phyloP scores from a whole-genome alignment of 2,888 invertebrate species.

The Caenorhabditis sulstoni region DNA sequence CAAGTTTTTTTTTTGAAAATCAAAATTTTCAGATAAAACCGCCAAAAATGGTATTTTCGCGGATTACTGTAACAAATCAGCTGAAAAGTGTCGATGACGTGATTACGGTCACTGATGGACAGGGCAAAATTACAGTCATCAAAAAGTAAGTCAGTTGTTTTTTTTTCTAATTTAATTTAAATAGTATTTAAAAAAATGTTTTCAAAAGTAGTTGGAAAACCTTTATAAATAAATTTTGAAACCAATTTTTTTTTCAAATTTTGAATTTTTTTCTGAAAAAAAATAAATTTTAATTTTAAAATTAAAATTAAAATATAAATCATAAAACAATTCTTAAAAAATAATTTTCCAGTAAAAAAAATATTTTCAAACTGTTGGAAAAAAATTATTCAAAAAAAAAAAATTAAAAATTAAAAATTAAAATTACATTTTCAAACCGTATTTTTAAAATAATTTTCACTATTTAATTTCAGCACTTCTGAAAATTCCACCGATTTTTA shows the following conservation, averaged over 20 bases:
- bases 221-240: neutral
- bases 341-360: no score
- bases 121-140: slow-evolving; percentile 6
- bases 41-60: slow-evolving; percentile 9
- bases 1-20: neutral
- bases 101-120: slow-evolving; percentile 29
- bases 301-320: no score
- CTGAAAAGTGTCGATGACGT: slow-evolving; percentile 20
- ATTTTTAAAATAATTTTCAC: neutral
- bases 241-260: no score
- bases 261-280: no score
- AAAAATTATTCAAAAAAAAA: no score
- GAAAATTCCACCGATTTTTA: neutral
- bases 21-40: no score
- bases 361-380: no score
- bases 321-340: no score
- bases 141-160: slow-evolving; percentile 17
- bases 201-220: no score
- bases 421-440: no score
- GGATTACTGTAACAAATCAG: slow-evolving; percentile 16
- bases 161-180: neutral
- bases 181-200: no score
- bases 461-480: slow-evolving; percentile 13
- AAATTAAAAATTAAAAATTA: neutral
- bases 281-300: no score